These are phyloP conservation scores for Ctenopoma kingsleyae DNA, from an alignment of 2,797 vertebrate species.

Conservation along the genomic window DNA sequence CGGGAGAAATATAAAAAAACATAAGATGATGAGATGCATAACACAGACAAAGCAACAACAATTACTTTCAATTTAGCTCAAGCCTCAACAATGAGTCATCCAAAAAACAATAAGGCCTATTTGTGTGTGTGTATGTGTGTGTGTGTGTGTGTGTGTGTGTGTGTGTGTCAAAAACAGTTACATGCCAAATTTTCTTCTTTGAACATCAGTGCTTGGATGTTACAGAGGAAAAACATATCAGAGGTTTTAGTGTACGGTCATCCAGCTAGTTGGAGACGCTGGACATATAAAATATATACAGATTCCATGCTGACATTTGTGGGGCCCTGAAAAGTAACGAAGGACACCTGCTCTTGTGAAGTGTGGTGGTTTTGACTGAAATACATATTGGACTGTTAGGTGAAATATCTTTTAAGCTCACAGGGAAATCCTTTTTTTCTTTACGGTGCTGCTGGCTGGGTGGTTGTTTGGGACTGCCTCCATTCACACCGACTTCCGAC, in stretches of 20 bases:
- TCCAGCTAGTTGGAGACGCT: slow-evolving; percentile 22
- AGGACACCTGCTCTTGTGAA: neutral
- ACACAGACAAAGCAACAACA: slow-evolving; percentile 28
- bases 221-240: slow-evolving; percentile 39
- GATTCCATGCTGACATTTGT: no score
- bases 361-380: neutral
- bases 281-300: slow-evolving; percentile 5
- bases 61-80: slow-evolving; percentile 27
- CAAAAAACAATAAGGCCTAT: slow-evolving; percentile 12
- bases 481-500: slow-evolving; percentile 85
- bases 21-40: slow-evolving; percentile 25
- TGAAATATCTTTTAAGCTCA: slow-evolving; percentile 73
- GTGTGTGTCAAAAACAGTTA: slow-evolving; percentile 36
- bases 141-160: no score
- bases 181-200: slow-evolving; percentile 36
- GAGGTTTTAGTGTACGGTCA: slow-evolving; percentile 24
- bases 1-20: slow-evolving; percentile 32
- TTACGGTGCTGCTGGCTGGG: slow-evolving; percentile 89
- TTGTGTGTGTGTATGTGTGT: slow-evolving; percentile 27
- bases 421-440: slow-evolving; percentile 94
- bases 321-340: neutral
- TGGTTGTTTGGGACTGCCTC: slow-evolving; percentile 84
- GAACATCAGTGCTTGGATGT: slow-evolving; percentile 32
- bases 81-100: slow-evolving; percentile 40
- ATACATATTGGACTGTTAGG: neutral